A percentile compares a stretch with the other conserved stretches of the same genome.
These are phyloP conservation scores for Bugulina stolonifera DNA, from an alignment of 2,888 invertebrate genomes.

Conservation along the genomic window DNA sequence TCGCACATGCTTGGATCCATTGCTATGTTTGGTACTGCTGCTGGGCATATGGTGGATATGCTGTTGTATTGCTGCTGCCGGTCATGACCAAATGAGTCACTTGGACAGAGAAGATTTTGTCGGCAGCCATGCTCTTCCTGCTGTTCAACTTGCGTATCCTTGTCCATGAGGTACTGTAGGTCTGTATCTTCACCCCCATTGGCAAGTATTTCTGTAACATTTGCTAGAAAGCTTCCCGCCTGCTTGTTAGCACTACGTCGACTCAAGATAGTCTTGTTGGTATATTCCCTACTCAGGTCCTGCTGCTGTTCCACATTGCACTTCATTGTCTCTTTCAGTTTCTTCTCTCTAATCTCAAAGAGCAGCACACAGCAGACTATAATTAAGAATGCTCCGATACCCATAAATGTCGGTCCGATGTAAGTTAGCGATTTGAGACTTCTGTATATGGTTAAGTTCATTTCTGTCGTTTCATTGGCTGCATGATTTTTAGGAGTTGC, in stretches of 20 bases:
- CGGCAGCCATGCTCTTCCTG: too few species aligned
- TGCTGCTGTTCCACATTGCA: background rate
- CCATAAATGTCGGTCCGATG: conserved; percentile 21
- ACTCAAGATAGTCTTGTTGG: background rate
- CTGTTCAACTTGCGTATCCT: too few species aligned
- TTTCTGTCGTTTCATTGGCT: background rate
- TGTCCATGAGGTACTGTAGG: background rate
- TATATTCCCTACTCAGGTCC: conserved; percentile 10
- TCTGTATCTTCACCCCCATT: background rate
- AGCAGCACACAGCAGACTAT: conserved; percentile 19
- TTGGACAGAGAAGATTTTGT: too few species aligned
- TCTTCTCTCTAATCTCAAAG: conserved; percentile 10
- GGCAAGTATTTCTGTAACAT: background rate
- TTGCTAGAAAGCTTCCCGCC: background rate
- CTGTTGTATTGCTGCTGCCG: background rate
- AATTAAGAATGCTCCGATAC: conserved; percentile 22
- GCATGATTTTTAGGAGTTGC: background rate
- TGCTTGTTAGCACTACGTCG: background rate
- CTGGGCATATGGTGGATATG: background rate
- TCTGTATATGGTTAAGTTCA: background rate
- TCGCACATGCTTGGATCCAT: background rate
- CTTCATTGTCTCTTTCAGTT: background rate
- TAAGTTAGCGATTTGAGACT: conserved; percentile 17
- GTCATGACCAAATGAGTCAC: too few species aligned
- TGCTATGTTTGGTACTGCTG: background rate